phyloP scores from a whole-genome alignment of 2,113 vertebrate species.

The Ia io region DNA sequence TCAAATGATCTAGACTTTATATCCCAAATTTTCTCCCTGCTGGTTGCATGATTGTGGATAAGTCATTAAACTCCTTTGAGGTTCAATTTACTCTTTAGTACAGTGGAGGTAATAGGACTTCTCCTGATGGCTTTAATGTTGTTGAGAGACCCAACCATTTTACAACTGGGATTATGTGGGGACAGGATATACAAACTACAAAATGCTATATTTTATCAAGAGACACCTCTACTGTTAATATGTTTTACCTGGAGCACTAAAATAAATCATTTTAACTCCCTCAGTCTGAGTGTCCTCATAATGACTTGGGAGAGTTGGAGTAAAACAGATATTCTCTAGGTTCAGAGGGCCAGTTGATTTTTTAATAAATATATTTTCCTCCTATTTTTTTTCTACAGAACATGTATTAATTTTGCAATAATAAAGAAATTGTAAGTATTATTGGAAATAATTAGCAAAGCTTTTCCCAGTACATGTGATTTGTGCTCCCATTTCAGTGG shows the following conservation, averaged over 20 bases:
- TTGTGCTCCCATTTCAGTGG: constrained; percentile 19
- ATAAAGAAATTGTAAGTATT: neutral
- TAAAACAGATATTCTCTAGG: neutral
- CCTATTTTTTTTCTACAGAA: neutral
- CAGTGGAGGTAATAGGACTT: neutral
- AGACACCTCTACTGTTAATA: neutral
- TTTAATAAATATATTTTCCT: neutral
- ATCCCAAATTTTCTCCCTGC: neutral
- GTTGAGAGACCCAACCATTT: neutral
- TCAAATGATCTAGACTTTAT: neutral
- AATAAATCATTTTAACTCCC: neutral
- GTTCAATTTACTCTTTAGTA: neutral
- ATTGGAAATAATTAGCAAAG: constrained; percentile 34
- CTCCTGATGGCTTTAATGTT: neutral
- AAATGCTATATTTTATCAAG: neutral
- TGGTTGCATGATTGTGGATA: neutral
- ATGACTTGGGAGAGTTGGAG: neutral
- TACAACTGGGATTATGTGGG: neutral
- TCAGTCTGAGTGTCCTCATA: neutral
- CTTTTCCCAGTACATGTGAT: neutral
- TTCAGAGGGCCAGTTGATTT: neutral
- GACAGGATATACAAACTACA: neutral
- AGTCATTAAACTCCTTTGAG: neutral
- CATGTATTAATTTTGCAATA: constrained; percentile 6
- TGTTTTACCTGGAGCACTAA: neutral